Evolutionary conservation across 2,888 invertebrate species (phyloP), one percentile per base, ranked within the genome.

Genomic region (Liopterus haemorrhoidalis): DNA sequence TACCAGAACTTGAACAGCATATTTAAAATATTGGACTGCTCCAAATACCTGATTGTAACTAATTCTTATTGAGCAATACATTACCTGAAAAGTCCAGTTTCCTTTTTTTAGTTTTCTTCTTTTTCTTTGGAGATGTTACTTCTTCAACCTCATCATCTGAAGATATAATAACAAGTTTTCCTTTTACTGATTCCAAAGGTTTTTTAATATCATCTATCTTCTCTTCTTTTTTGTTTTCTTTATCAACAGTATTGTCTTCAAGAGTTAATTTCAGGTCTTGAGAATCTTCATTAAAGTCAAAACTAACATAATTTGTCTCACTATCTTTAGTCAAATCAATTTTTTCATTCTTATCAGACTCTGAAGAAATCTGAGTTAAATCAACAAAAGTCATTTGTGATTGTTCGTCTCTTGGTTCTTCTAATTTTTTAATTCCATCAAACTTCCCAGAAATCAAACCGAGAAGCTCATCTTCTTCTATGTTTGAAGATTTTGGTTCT

Each of bases 11-110:
- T n/a, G n/a, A n/a, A n/a, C n/a, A n/a, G n/a, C n/a, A n/a, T n/a
- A n/a, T n/a, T n/a, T n/a, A n/a, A n/a, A n/a, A n/a, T n/a, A n/a
- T n/a, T n/a, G n/a, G n/a, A n/a, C n/a, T n/a, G n/a, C n/a, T n/a
- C n/a, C n/a, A n/a, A n/a, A 35, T 27, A 16, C 18, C 20, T 5
- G 11, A 33, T 16, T 41, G 14, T 9, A 8, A 15, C 8, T 12
- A 25, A 39, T 33, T 19, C 11, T 21, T 19, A 2, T 22, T 44
- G 30, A 15, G 9, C n/a, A 40, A 15, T 14, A 20, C 24, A 24
- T 65, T 66, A 65, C 74, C 75, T 37, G 74, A 75, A 53, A 74
- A 75, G 2, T 67, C 48, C 11, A 75, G 64, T 58, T 68, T 70
- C 49, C 64, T 67, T 39, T 59, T 58, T 38, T 57, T n/a, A n/a